Evolutionary conservation across 2,888 invertebrate species (phyloP).

Genomic region (Epinotia ramella): DNA sequence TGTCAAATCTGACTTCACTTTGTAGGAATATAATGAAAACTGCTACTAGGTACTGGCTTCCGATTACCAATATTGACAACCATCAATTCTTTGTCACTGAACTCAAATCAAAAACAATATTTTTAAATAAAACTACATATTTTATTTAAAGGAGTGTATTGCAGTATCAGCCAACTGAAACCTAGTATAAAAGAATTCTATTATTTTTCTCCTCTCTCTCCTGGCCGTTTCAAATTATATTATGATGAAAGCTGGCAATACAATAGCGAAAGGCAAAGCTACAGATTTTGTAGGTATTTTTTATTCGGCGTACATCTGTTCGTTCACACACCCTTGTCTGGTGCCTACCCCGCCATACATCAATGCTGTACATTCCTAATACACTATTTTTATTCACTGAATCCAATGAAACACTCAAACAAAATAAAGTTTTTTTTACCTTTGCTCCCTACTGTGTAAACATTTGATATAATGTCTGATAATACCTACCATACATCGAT

Average conservation of each 20-base stretch:
- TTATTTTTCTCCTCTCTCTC: constrained; percentile 47
- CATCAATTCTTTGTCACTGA: background rate
- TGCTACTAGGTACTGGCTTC: no score
- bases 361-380: constrained; percentile 34
- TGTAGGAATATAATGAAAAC: background rate
- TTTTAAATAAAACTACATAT: no score
- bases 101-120: constrained; percentile 49
- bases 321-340: constrained; percentile 58
- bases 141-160: background rate
- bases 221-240: constrained; percentile 49
- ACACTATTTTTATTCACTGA: constrained; percentile 36
- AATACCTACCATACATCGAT: background rate
- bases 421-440: constrained; percentile 33
- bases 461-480: background rate
- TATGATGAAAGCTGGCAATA: constrained; percentile 53
- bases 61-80: background rate
- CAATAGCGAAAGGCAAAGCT: constrained; percentile 48
- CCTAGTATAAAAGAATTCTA: constrained; percentile 52
- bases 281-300: constrained; percentile 56
- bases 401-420: constrained; percentile 32
- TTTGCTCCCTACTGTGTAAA: constrained; percentile 1
- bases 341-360: constrained; percentile 50
- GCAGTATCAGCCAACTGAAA: constrained; percentile 27
- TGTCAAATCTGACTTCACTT: background rate
- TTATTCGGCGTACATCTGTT: constrained; percentile 60